Evolutionary conservation across 2,888 invertebrate genomes (phyloP), one percentile per base, ranked within the genome.

Genomic region (Orthonychiurus folsomi): DNA sequence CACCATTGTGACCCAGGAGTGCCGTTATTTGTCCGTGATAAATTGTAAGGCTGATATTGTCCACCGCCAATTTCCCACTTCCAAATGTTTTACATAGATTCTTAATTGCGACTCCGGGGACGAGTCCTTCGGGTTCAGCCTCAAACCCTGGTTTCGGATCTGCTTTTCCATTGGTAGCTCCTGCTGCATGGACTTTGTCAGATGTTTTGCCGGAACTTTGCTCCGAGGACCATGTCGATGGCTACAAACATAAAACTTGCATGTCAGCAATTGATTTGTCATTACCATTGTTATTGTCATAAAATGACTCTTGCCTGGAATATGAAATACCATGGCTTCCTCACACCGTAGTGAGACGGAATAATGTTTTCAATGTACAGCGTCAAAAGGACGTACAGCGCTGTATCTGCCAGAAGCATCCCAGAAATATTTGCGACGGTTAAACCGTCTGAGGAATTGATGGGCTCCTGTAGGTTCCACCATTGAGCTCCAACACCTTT

Each of bases 1-100:
- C 91, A 5, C 91, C 91, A 76, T 91, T 91, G 76, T 90, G 89
- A 0, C 94, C 94, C 21, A 94, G 79, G 20, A 93, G 79, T 1
- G 88, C 89, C 0, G 91, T 92, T 52, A 93, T 91, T 78, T 91
- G 88, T 0, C 88, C 88, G 73, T 85, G 83, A 74, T 86, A 87
- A 74, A 93, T 86, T 66, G 87, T 84, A 75, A 94, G 76, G 9
- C 82, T 81, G 25, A 92, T 79, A 66, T 85, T 81, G 71, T 84
- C 81, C 0, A 93, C 84, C n/a, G 87, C 91, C 2, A 77, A 74
- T 58, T 70, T 68, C 72, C 76, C 79, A 74, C 77, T 76, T 3
- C 69, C 68, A 54, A 69, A 73, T 25, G 57, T 56, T 66, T 76
- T 76, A 12, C 65, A 64, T 48, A 76, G 64, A 55, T 74, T 66